Conservation (phyloP, 2,888 invertebrate species). For the Hypena proboscidalis region DNA sequence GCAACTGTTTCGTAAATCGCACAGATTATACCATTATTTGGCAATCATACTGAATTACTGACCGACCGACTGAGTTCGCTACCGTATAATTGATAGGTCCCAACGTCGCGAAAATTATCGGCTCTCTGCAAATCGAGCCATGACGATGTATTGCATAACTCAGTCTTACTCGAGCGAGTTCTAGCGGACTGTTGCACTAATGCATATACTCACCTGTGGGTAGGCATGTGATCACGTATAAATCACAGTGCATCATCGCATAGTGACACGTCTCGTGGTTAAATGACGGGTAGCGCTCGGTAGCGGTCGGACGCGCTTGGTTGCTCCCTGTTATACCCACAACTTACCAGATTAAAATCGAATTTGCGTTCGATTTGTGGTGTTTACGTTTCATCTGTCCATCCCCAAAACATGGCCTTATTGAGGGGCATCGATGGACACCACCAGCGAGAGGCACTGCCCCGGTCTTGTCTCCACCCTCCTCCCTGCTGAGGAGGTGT, state of each 20-base stretch:
- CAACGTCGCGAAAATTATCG: slow-evolving; percentile 1
- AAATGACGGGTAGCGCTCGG: slow-evolving; percentile 17
- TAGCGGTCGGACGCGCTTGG: slow-evolving; percentile 30
- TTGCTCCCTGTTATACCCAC: slow-evolving; percentile 19
- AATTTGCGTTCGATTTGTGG: slow-evolving; percentile 12
- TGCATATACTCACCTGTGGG: background rate
- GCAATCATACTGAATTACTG: background rate
- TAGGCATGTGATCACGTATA: slow-evolving; percentile 2
- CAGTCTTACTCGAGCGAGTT: slow-evolving; percentile 3
- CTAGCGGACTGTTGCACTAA: slow-evolving; percentile 9
- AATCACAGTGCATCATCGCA: slow-evolving; percentile 17
- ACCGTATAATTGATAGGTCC: background rate
- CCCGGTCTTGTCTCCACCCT: too few species aligned
- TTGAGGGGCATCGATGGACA: too few species aligned
- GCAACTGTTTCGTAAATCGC: background rate
- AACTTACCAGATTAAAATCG: slow-evolving; percentile 1
- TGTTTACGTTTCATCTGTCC: slow-evolving; percentile 18
- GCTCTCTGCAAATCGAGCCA: slow-evolving; percentile 6
- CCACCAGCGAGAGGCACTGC: too few species aligned
- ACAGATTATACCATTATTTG: background rate
- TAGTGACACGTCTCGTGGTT: slow-evolving; percentile 18
- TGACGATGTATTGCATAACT: slow-evolving; percentile 8
- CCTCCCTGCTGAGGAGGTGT: too few species aligned
- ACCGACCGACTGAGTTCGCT: background rate
- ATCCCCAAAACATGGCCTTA: too few species aligned